These are phyloP conservation scores for Coptodon rendalli DNA, from an alignment of 2,113 vertebrate species.

Conservation along the genomic window DNA sequence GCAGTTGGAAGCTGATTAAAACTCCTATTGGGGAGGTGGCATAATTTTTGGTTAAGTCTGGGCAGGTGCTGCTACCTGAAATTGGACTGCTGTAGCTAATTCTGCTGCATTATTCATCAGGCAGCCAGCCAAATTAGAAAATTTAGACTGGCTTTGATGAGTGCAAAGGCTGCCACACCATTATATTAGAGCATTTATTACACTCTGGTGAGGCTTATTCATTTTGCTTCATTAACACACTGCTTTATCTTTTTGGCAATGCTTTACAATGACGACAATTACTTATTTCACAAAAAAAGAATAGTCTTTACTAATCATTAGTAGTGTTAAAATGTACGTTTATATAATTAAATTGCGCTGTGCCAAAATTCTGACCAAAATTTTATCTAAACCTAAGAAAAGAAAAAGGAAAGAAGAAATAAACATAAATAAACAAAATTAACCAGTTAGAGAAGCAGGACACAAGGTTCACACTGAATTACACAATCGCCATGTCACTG, in stretches of 20 bases:
- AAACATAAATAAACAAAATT: not conserved
- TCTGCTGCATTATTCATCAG: not conserved
- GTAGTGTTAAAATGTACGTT: not conserved
- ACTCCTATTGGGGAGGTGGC: not conserved
- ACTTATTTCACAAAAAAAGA: not conserved
- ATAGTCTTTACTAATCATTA: not conserved
- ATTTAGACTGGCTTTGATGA: not conserved
- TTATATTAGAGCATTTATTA: not conserved
- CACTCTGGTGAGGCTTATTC: not conserved
- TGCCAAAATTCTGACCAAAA: not conserved
- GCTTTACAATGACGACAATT: not conserved
- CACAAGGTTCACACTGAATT: not conserved
- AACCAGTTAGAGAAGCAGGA: not conserved
- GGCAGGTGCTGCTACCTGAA: not conserved
- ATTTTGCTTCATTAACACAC: not conserved
- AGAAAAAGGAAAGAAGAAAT: not conserved
- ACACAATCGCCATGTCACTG: not conserved
- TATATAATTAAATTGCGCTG: not conserved
- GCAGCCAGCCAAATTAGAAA: not conserved
- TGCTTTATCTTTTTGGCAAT: not conserved
- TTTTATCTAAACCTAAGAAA: not conserved
- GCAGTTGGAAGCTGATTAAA: not conserved
- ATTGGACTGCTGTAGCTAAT: not conserved
- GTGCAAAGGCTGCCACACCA: not conserved
- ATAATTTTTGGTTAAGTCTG: not conserved